Evolutionary conservation across 2,797 vertebrate genomes (phyloP).

Genomic region (Mico argentatus): DNA sequence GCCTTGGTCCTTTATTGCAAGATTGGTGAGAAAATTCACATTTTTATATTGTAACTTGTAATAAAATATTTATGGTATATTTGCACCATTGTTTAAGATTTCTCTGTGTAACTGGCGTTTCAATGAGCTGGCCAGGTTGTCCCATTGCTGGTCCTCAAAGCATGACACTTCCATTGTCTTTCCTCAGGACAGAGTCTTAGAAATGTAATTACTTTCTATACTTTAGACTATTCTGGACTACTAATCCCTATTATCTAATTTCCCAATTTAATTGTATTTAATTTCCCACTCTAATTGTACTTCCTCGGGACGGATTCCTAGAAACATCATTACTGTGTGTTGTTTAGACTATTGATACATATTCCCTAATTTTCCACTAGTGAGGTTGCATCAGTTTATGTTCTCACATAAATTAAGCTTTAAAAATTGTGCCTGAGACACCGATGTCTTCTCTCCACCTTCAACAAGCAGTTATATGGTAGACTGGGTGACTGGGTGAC

Average conservation of each 20-base stretch:
- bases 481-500: not conserved
- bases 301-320: not conserved
- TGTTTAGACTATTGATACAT: not conserved
- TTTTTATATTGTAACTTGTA: not conserved
- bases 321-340: not conserved
- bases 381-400: too few relatives aligned
- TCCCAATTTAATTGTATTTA: not conserved
- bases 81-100: not conserved
- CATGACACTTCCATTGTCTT: not conserved
- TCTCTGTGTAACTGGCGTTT: not conserved
- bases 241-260: not conserved
- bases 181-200: not conserved
- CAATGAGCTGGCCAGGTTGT: not conserved
- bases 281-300: not conserved
- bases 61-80: not conserved
- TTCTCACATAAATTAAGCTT: not conserved
- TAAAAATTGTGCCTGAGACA: not conserved
- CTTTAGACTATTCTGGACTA: not conserved
- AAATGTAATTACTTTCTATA: not conserved
- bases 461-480: accelerated
- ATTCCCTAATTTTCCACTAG: not conserved
- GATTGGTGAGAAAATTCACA: not conserved
- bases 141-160: not conserved
- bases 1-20: not conserved
- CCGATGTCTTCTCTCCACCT: not conserved